Conservation (phyloP, 1,140 invertebrate genomes). For the Drosophila cardini region DNA sequence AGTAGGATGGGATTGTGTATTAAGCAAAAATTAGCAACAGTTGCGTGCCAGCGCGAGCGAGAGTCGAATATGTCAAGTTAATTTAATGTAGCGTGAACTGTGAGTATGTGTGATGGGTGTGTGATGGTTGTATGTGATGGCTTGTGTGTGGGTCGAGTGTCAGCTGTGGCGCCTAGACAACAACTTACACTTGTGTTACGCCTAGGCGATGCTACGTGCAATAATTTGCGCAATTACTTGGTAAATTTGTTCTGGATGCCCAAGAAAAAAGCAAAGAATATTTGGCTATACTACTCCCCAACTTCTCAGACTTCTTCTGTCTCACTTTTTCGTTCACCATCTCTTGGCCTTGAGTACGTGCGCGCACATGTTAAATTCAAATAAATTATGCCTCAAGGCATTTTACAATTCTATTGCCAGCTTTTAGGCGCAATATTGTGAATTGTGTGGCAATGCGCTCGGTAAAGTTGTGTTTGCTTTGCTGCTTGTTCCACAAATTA, state of each 20-base stretch:
- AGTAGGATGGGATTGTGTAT: conserved; percentile 43
- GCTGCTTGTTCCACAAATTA: conserved; percentile 57
- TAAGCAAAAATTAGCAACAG: conserved; percentile 82
- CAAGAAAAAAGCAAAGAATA: conserved; percentile 20
- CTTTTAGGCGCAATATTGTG: conserved; percentile 59
- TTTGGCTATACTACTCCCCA: conserved; percentile 11
- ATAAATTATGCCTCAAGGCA: conserved; percentile 76
- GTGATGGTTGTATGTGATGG: conserved; percentile 4
- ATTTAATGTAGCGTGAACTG: conserved; percentile 78
- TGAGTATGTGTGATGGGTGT: conserved; percentile 29
- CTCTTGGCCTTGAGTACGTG: conserved; percentile 37
- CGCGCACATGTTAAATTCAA: conserved; percentile 63
- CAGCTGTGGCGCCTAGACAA: conserved; percentile 62
- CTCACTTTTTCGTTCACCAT: background rate
- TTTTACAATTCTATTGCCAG: conserved; percentile 74
- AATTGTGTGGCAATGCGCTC: conserved; percentile 45
- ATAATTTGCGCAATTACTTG: conserved; percentile 83
- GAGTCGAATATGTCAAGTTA: conserved; percentile 73
- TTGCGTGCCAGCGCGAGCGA: conserved; percentile 49
- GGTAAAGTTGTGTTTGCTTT: conserved; percentile 34
- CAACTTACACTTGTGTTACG: conserved; percentile 63
- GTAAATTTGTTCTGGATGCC: conserved; percentile 56
- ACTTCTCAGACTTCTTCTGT: background rate
- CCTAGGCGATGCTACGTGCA: conserved; percentile 72
- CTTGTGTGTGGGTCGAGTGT: conserved; percentile 39